Evolutionary conservation across 2,797 vertebrate genomes (phyloP).

Genomic region (Macrochelys suwanniensis): DNA sequence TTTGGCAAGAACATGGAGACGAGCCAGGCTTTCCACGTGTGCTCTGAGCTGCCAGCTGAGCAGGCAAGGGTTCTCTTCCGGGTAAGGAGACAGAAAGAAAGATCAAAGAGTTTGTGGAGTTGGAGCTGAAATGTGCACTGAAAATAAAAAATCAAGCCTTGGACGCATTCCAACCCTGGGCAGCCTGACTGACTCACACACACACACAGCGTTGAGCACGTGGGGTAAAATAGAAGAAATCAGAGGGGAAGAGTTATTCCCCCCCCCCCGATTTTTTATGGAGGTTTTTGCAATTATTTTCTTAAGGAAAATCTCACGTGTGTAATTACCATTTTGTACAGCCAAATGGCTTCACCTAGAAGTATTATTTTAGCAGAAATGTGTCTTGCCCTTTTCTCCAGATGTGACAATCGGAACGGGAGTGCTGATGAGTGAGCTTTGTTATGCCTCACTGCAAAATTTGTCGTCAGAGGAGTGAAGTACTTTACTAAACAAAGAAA

Average conservation of each 20-base stretch:
- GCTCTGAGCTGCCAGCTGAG: constrained; percentile 96
- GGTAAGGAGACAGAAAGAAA: constrained; percentile 94
- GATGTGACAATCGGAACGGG: constrained; percentile 7
- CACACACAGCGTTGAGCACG: neutral
- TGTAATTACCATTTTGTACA: constrained; percentile 59
- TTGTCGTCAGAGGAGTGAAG: neutral
- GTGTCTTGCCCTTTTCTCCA: constrained; percentile 36
- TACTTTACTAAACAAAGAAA: neutral
- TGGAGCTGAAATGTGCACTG: constrained; percentile 92
- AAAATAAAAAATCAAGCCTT: constrained; percentile 82
- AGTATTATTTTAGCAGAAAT: constrained; percentile 50
- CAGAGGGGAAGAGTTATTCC: constrained; percentile 32
- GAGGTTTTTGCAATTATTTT: constrained; percentile 57
- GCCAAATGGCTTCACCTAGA: constrained; percentile 54
- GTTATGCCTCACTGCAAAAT: neutral
- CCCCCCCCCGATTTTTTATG: neutral
- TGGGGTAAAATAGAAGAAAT: constrained; percentile 29
- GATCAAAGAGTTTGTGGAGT: constrained; percentile 95
- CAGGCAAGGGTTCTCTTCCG: constrained; percentile 94
- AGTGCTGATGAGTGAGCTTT: neutral
- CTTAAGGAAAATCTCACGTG: constrained; percentile 65
- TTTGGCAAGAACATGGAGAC: constrained; percentile 94
- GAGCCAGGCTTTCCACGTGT: constrained; percentile 98
- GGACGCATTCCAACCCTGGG: constrained; percentile 87
- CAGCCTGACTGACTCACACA: constrained; percentile 58